phyloP scores from a whole-genome alignment of 2,888 invertebrate species.

The Patella caerulea region DNA sequence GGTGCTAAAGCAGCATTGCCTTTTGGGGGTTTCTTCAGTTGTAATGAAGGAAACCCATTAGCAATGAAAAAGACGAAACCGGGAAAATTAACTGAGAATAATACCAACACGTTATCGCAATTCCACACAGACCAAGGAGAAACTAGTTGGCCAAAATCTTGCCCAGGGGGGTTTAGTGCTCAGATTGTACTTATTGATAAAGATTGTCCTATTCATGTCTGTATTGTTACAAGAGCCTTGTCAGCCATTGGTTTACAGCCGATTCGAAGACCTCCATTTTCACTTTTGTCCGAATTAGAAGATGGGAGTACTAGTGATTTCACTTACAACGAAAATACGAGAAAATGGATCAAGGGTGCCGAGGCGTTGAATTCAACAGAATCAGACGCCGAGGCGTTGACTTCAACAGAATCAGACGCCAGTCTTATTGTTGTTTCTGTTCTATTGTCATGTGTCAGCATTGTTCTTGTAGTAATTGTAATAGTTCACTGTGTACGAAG shows the following conservation, averaged over 20 bases:
- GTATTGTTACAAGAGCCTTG: constrained; percentile 50
- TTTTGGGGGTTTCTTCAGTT: constrained; percentile 21
- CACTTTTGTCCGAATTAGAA: neutral
- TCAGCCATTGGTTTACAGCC: constrained; percentile 45
- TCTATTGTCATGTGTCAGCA: too few relatives aligned
- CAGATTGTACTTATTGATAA: constrained; percentile 53
- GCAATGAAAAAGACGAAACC: constrained; percentile 2
- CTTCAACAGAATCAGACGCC: too few relatives aligned
- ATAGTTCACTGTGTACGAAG: too few relatives aligned
- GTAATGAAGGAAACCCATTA: constrained; percentile 12
- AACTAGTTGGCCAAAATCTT: neutral
- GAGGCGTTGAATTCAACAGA: too few relatives aligned
- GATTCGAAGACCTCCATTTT: constrained; percentile 56
- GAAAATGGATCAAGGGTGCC: neutral
- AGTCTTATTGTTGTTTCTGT: too few relatives aligned
- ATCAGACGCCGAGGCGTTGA: too few relatives aligned
- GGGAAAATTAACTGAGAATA: neutral
- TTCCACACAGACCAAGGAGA: constrained; percentile 29
- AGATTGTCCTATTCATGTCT: constrained; percentile 57
- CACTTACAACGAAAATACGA: neutral
- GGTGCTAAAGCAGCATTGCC: neutral
- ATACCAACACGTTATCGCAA: constrained; percentile 20
- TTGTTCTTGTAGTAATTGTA: too few relatives aligned
- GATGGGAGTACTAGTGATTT: neutral
- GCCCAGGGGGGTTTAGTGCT: constrained; percentile 46